These are phyloP conservation scores for Himalopsyche anomala DNA, from an alignment of 2,888 invertebrate species.

Conservation along the genomic window DNA sequence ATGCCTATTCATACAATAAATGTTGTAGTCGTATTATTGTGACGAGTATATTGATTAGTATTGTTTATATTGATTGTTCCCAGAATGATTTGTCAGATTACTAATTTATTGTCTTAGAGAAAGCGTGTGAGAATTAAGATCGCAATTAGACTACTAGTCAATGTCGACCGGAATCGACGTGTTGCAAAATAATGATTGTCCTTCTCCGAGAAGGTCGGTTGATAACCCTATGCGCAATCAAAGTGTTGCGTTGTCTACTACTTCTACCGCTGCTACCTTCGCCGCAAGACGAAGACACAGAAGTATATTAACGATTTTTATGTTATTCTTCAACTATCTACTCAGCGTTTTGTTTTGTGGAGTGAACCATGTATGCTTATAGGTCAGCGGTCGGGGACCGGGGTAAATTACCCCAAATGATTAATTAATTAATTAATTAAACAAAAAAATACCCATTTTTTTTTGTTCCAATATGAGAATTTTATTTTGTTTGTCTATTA, in stretches of 20 bases:
- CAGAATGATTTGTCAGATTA: neutral
- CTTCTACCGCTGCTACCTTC: slow-evolving; percentile 16
- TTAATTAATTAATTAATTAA: too few relatives aligned
- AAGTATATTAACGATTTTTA: slow-evolving; percentile 7
- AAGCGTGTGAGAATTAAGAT: neutral
- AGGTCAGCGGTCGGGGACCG: too few relatives aligned
- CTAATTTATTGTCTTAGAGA: neutral
- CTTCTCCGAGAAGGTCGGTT: slow-evolving; percentile 39
- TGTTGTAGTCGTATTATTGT: too few relatives aligned
- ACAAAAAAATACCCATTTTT: too few relatives aligned
- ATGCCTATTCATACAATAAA: too few relatives aligned
- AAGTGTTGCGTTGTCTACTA: neutral
- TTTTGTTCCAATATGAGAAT: too few relatives aligned
- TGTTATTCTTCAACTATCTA: neutral
- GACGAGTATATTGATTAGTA: too few relatives aligned
- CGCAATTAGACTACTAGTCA: neutral
- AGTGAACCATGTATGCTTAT: too few relatives aligned
- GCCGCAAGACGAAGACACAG: slow-evolving; percentile 17
- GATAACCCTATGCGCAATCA: slow-evolving; percentile 35
- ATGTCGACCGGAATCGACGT: slow-evolving; percentile 2
- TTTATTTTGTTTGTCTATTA: too few relatives aligned
- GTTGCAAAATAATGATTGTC: neutral
- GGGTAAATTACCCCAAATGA: too few relatives aligned
- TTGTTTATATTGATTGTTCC: too few relatives aligned
- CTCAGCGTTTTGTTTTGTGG: neutral